Evolutionary conservation across 2,888 invertebrate genomes (phyloP).

Genomic region (Hyposoter dolosus): DNA sequence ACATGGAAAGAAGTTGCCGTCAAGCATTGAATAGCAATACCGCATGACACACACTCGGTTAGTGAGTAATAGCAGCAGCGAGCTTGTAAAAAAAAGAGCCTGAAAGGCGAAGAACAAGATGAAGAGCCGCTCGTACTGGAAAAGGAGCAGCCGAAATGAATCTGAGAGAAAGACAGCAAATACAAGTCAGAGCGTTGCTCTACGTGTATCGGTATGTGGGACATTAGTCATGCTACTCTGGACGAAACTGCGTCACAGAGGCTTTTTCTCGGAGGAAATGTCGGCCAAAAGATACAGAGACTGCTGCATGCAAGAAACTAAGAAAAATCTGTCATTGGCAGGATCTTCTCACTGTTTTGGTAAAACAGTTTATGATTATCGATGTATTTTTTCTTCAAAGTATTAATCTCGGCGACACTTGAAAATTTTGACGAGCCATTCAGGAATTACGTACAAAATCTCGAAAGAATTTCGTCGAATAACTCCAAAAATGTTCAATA

Average conservation of each 20-base stretch:
- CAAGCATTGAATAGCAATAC: constrained; percentile 41
- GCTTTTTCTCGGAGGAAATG: constrained; percentile 9
- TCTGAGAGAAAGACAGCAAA: constrained; percentile 31
- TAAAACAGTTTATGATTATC: background rate
- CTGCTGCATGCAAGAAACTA: background rate
- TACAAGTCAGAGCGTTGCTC: constrained; percentile 33
- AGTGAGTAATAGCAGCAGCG: constrained; percentile 55
- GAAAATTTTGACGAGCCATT: too few relatives aligned
- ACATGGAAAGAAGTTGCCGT: background rate
- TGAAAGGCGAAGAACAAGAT: constrained; percentile 8
- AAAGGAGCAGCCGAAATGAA: constrained; percentile 40
- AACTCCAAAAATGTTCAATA: too few relatives aligned
- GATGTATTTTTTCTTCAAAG: background rate
- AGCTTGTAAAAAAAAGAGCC: constrained; percentile 31
- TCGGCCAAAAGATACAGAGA: background rate
- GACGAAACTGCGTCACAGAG: constrained; percentile 54
- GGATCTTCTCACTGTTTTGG: background rate
- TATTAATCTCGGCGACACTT: background rate
- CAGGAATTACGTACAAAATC: too few relatives aligned
- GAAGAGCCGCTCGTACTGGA: constrained; percentile 12
- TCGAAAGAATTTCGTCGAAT: too few relatives aligned
- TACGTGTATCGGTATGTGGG: constrained; percentile 25
- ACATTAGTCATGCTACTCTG: constrained; percentile 60
- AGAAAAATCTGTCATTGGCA: constrained; percentile 6
- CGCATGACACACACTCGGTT: constrained; percentile 36